Evolutionary conservation across 2,888 invertebrate genomes (phyloP), one percentile per base, ranked within the genome.

Genomic region (Sminthurinus aureus): DNA sequence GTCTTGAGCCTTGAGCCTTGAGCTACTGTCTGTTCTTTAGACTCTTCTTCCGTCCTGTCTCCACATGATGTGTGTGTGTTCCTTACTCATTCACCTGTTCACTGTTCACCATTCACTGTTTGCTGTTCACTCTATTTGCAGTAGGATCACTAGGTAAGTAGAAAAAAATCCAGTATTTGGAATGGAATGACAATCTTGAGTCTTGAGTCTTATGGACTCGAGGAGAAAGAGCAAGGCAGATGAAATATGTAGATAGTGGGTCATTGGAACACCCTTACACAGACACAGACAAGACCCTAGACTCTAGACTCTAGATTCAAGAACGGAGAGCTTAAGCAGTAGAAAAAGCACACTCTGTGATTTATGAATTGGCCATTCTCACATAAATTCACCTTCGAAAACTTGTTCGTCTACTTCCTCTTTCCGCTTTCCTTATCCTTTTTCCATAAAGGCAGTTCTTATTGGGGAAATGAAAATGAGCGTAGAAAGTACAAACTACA

Each of bases 401-500:
- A 79, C 79, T 79, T 79, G 69, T 79, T 79, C 79, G 0, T 0
- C 18, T 20, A 15, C 58, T 58, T 18, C 58, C 18, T 58, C 58
- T 58, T 58, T 11, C 18, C 18, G 13, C 18, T 15, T 58, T 58
- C 58, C 58, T 58, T 58, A 18, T 15, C 15, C 58, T 58, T 58
- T 2, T 18, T 58, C 58, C 58, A 15, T 58, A 13, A 15, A 13
- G 24, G 8, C 24, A 71, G 24, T 22, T 22, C 71, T 71, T 71
- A 20, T 22, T 71, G 75, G 79, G 67, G 67, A 81, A 81, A 81
- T 81, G 80, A 81, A 81, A 81, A 81, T 81, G 80, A 73, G 69
- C 73, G 73, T 58, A 81, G 73, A 38, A 38, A 38, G 38, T 38
- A 38, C 6, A 38, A 38, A 38, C 3, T 38, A 38, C 38, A 38